Evolutionary conservation across 2,113 vertebrate genomes (phyloP).

Genomic region (Nothobranchius furzeri): DNA sequence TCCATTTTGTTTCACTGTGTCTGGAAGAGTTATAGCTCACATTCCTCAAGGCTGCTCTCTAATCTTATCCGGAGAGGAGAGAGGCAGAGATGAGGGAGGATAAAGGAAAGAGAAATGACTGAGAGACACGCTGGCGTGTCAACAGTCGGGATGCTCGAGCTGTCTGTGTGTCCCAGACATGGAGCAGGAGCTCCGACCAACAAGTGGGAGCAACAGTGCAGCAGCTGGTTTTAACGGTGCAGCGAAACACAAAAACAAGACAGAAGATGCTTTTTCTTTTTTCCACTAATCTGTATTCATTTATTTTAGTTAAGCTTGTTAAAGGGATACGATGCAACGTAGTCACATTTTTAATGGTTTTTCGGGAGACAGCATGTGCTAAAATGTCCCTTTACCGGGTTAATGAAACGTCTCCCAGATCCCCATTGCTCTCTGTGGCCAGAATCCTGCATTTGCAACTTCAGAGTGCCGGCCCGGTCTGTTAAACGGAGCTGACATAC

Average conservation of each 20-base stretch:
- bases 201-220: slow-evolving; percentile 9
- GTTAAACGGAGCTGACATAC: too few species aligned
- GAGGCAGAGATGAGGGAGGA: slow-evolving; percentile 5
- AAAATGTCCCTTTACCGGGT: too few species aligned
- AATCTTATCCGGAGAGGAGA: slow-evolving; percentile 43
- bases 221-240: slow-evolving; percentile 18
- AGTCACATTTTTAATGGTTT: too few species aligned
- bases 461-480: too few species aligned
- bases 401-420: too few species aligned
- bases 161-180: slow-evolving; percentile 10
- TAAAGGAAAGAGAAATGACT: slow-evolving; percentile 24
- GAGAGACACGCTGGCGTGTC: slow-evolving; percentile 32
- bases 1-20: slow-evolving; percentile 66
- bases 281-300: slow-evolving; percentile 41
- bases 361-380: too few species aligned
- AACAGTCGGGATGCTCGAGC: slow-evolving; percentile 22
- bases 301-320: neutral
- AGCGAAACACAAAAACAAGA: neutral
- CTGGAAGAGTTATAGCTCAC: slow-evolving; percentile 65
- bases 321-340: too few species aligned
- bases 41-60: slow-evolving; percentile 60
- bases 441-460: too few species aligned
- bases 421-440: too few species aligned
- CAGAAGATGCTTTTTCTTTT: slow-evolving; percentile 33
- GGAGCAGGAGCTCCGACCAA: slow-evolving; percentile 11